A percentile compares a stretch with the other conserved stretches of the same genome.
Conservation (phyloP, 2,888 invertebrate genomes). For the Andrena hattorfiana region DNA sequence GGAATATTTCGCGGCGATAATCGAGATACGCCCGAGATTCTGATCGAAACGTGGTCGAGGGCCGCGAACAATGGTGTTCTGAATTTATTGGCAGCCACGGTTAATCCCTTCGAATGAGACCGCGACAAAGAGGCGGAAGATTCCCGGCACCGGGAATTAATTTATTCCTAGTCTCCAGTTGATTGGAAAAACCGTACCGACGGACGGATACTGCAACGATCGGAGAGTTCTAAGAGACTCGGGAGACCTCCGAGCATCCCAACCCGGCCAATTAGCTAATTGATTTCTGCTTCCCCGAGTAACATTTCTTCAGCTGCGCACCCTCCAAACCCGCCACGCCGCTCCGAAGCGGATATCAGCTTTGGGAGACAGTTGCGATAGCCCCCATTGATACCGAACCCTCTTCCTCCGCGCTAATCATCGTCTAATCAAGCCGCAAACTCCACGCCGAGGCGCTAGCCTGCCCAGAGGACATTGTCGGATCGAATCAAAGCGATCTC, state of each 20-base stretch:
- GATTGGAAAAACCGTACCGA: background rate
- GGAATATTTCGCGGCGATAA: constrained; percentile 7
- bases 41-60: constrained; percentile 10
- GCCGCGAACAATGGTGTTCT: background rate
- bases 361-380: background rate
- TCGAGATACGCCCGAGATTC: background rate
- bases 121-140: background rate
- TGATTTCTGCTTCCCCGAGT: background rate
- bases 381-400: background rate
- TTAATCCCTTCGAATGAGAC: constrained; percentile 2
- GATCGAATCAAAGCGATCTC: too few relatives aligned
- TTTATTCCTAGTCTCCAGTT: background rate
- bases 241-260: too few relatives aligned
- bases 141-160: background rate
- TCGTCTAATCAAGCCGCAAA: too few relatives aligned
- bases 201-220: too few relatives aligned
- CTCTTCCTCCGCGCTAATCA: too few relatives aligned
- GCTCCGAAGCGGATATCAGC: background rate
- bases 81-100: constrained; percentile 1
- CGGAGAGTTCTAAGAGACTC: too few relatives aligned
- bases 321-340: background rate
- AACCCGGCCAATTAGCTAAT: background rate
- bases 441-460: too few relatives aligned
- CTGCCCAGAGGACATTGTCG: too few relatives aligned
- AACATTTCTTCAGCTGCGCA: background rate